Percentiles rank a stretch among this genome's conserved stretches.
phyloP scores from a whole-genome alignment of 2,113 vertebrate species.

The Galemys pyrenaicus region DNA sequence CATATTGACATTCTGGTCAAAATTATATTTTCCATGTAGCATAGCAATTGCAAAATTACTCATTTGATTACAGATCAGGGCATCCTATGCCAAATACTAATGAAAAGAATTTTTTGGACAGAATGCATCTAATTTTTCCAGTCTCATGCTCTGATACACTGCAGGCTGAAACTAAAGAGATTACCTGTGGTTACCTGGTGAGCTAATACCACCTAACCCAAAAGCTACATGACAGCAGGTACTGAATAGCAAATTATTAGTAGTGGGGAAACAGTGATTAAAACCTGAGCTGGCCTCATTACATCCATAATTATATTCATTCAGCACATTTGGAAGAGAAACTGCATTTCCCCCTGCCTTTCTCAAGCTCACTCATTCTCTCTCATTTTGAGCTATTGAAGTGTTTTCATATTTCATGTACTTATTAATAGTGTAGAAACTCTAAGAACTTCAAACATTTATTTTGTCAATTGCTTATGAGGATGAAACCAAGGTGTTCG shows the following conservation, averaged over 20 bases:
- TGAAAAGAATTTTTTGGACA: neutral
- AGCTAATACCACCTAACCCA: constrained; percentile 57
- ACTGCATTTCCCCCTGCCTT: neutral
- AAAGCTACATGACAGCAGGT: constrained; percentile 48
- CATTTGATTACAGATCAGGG: neutral
- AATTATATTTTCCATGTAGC: neutral
- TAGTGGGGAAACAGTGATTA: constrained; percentile 68
- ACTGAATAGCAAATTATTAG: constrained; percentile 68
- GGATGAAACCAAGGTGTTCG: neutral
- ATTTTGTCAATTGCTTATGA: constrained; percentile 15
- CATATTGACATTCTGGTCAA: neutral
- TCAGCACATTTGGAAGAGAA: constrained; percentile 58
- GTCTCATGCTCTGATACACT: neutral
- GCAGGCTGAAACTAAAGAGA: constrained; percentile 39
- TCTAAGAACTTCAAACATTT: neutral
- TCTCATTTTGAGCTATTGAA: neutral
- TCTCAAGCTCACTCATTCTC: neutral
- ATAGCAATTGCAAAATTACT: constrained; percentile 23
- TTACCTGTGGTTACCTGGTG: constrained; percentile 65
- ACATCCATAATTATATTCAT: constrained; percentile 55
- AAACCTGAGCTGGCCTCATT: constrained; percentile 62
- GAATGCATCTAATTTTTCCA: neutral
- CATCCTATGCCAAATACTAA: constrained; percentile 62
- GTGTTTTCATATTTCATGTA: constrained; percentile 18
- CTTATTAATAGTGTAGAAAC: neutral